Evolutionary conservation across 30 jellyfish, hydroid and myxozoan species (phyloP).

Genomic region (Nemopilema nomurai): DNA sequence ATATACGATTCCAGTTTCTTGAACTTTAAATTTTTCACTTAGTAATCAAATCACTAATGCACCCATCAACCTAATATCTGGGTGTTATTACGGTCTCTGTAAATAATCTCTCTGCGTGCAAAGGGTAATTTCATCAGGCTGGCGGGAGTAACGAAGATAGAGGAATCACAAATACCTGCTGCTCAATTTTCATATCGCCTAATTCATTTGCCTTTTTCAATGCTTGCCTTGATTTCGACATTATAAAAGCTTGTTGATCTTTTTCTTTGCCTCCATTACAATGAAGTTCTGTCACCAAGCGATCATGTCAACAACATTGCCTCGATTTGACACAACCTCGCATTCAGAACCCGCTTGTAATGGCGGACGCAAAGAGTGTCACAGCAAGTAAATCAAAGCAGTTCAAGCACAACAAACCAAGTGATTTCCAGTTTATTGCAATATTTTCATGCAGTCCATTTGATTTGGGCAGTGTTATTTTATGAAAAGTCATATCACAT

Average conservation of each 20-base stretch:
- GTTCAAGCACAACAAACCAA: background rate
- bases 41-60: too few species aligned
- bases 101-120: too few species aligned
- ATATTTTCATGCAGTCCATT: background rate
- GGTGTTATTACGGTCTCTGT: too few species aligned
- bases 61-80: too few species aligned
- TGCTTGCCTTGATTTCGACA: background rate
- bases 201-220: background rate
- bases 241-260: background rate
- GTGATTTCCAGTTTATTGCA: background rate
- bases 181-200: background rate
- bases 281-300: background rate
- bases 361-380: conserved; percentile 43
- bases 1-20: too few species aligned
- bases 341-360: background rate
- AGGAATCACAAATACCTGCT: too few species aligned
- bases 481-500: too few species aligned
- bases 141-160: too few species aligned
- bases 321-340: background rate
- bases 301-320: background rate
- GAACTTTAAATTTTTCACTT: too few species aligned
- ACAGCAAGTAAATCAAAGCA: conserved; percentile 12
- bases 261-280: background rate
- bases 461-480: too few species aligned
- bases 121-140: too few species aligned